These are phyloP conservation scores for Leucophenga montana DNA, from an alignment of 2,888 invertebrate species.

Conservation along the genomic window DNA sequence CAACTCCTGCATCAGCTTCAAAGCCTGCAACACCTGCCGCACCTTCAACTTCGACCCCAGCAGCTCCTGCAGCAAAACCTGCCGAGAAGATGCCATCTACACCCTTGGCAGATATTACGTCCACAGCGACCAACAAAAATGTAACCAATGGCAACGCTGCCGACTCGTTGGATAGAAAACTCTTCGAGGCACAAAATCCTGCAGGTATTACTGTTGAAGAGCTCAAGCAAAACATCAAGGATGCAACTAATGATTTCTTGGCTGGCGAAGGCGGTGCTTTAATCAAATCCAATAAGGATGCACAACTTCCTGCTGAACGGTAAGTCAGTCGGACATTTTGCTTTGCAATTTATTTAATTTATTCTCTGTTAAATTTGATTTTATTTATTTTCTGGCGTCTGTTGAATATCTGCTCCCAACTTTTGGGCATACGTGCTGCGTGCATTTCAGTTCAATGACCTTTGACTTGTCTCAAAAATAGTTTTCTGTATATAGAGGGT, in stretches of 20 bases:
- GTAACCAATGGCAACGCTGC: constrained; percentile 36
- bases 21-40: constrained; percentile 25
- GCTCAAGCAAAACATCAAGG: constrained; percentile 61
- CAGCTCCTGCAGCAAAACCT: constrained; percentile 11
- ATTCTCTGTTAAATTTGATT: constrained; percentile 36
- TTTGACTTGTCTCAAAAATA: constrained; percentile 59
- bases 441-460: constrained; percentile 52
- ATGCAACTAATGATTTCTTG: constrained; percentile 69
- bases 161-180: constrained; percentile 57
- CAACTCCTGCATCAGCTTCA: constrained; percentile 29
- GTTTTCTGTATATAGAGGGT: constrained; percentile 40
- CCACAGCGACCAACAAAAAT: constrained; percentile 49
- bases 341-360: constrained; percentile 25
- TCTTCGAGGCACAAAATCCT: constrained; percentile 54
- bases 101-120: constrained; percentile 37
- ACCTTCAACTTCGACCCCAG: no score
- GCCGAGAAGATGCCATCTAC: constrained; percentile 58
- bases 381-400: constrained; percentile 36
- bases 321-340: constrained; percentile 42
- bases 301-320: constrained; percentile 55
- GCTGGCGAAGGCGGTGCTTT: constrained; percentile 63
- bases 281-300: constrained; percentile 59
- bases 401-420: constrained; percentile 3
- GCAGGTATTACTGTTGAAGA: constrained; percentile 57
- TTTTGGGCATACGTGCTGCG: no score